Evolutionary conservation across 2,797 vertebrate genomes (phyloP).

Genomic region (Arnoldichthys spilopterus): DNA sequence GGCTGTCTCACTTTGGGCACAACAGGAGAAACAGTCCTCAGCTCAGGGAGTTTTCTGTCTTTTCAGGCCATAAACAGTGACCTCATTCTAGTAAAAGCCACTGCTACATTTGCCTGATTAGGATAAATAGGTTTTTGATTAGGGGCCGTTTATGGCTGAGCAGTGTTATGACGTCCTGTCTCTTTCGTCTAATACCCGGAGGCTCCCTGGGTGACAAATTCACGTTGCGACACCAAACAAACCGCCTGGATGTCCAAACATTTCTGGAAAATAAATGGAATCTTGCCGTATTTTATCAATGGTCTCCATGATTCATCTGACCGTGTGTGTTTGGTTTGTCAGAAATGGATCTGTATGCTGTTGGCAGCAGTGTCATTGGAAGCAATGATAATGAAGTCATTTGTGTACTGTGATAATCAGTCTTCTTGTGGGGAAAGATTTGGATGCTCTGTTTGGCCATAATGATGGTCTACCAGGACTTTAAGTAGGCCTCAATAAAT

Average conservation of each 20-base stretch:
- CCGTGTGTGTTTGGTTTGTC: slow-evolving; percentile 2
- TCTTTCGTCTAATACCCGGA: slow-evolving; percentile 53
- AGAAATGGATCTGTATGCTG: not conserved
- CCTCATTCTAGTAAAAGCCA: slow-evolving; percentile 44
- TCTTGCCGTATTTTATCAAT: slow-evolving; percentile 33
- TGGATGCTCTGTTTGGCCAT: not conserved
- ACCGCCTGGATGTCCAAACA: slow-evolving; percentile 40
- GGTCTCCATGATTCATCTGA: slow-evolving; percentile 10
- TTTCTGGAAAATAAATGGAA: slow-evolving; percentile 32
- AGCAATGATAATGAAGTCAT: slow-evolving; percentile 14
- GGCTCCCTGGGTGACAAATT: slow-evolving; percentile 63
- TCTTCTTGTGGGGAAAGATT: not conserved
- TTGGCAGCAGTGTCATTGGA: not conserved
- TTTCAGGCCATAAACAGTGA: slow-evolving; percentile 63
- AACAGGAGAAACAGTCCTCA: slow-evolving; percentile 1
- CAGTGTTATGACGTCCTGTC: slow-evolving; percentile 62
- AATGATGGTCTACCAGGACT: not conserved
- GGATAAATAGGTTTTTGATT: slow-evolving; percentile 79
- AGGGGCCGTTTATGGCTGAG: slow-evolving; percentile 54
- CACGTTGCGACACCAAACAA: slow-evolving; percentile 50
- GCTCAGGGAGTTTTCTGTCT: slow-evolving; percentile 48
- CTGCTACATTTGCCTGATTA: slow-evolving; percentile 70
- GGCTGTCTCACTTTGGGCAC: not conserved
- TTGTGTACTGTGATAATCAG: slow-evolving; percentile 4
- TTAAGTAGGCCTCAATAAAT: no score